Evolutionary conservation across 2,797 vertebrate genomes (phyloP).

Genomic region (Centroberyx gerrardi): DNA sequence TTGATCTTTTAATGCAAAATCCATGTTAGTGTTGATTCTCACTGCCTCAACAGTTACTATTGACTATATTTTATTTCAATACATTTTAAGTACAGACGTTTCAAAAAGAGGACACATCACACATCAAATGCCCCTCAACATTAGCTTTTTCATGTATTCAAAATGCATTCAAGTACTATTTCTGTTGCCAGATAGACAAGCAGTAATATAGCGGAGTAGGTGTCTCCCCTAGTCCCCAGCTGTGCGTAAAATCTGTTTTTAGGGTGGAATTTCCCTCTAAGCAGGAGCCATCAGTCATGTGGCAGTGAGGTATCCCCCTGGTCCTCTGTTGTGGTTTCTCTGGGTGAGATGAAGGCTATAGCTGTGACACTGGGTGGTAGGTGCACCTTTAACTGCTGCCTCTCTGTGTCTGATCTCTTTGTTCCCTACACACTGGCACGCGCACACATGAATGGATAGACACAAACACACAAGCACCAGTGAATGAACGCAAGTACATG

Average conservation of each 20-base stretch:
- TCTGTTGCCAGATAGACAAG: conserved; percentile 29
- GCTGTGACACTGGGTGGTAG: conserved; percentile 78
- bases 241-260: conserved; percentile 60
- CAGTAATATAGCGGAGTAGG: conserved; percentile 9
- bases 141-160: conserved; percentile 10
- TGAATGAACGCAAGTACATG: conserved; percentile 37
- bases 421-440: conserved; percentile 56
- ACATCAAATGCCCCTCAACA: not conserved
- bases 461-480: conserved; percentile 35
- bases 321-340: conserved; percentile 84
- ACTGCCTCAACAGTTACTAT: too few species aligned
- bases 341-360: conserved; percentile 84
- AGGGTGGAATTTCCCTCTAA: conserved; percentile 79
- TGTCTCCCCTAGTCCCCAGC: conserved; percentile 45
- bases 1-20: too few species aligned
- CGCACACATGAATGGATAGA: conserved; percentile 19
- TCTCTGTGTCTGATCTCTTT: conserved; percentile 71
- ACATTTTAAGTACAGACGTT: too few species aligned
- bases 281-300: conserved; percentile 73
- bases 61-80: too few species aligned
- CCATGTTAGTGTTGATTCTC: too few species aligned
- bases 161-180: not conserved
- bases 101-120: too few species aligned
- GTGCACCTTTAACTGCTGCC: conserved; percentile 67
- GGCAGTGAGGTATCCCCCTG: conserved; percentile 49